Conservation (phyloP, 1,140 invertebrate species). For the Drosophila lowei region DNA sequence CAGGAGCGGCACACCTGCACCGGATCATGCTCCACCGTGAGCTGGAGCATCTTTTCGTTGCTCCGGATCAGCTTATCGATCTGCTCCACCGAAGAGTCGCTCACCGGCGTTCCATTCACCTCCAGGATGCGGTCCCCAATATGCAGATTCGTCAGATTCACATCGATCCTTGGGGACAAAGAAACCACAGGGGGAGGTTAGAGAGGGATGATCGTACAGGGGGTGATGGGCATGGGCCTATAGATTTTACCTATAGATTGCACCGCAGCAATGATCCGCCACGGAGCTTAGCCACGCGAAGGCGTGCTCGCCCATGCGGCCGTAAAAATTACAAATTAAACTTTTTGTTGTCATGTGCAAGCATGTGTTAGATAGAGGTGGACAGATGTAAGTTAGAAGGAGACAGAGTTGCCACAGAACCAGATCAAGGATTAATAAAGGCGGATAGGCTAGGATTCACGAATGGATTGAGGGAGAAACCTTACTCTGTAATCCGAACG, state of each 20-base stretch:
- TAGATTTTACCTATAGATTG: slow-evolving; percentile 79
- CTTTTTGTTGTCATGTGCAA: slow-evolving; percentile 29
- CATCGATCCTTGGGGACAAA: slow-evolving; percentile 89
- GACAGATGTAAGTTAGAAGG: background rate
- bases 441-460: background rate
- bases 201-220: background rate
- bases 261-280: slow-evolving; percentile 80
- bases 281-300: slow-evolving; percentile 77
- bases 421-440: background rate
- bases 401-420: background rate
- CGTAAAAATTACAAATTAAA: slow-evolving; percentile 80
- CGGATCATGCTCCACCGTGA: slow-evolving; percentile 93
- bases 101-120: slow-evolving; percentile 94
- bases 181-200: background rate
- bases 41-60: slow-evolving; percentile 89
- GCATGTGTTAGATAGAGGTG: slow-evolving; percentile 32
- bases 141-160: slow-evolving; percentile 92
- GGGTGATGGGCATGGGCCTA: background rate
- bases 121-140: slow-evolving; percentile 96
- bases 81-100: slow-evolving; percentile 88
- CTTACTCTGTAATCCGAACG: slow-evolving; percentile 80
- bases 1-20: slow-evolving; percentile 85
- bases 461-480: background rate
- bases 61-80: slow-evolving; percentile 90
- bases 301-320: slow-evolving; percentile 73